phyloP scores from a whole-genome alignment of 2,797 vertebrate species.

The Silurus lanzhouensis region DNA sequence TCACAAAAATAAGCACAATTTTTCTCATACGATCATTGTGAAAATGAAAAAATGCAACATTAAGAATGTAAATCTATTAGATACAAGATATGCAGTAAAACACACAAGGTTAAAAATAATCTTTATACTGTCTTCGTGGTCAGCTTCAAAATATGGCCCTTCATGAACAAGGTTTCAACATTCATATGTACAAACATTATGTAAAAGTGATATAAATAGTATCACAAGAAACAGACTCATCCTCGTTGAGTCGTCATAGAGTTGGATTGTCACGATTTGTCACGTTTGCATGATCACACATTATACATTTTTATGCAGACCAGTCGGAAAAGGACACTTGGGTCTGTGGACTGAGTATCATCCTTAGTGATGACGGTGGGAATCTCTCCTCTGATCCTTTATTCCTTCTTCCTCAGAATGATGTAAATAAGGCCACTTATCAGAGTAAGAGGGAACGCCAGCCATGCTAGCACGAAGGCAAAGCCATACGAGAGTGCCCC shows the following conservation, averaged over 20 bases:
- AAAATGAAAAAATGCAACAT: constrained; percentile 35
- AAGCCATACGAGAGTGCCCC: constrained; percentile 80
- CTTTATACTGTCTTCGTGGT: constrained; percentile 41
- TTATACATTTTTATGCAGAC: constrained; percentile 48
- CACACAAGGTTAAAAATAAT: constrained; percentile 41
- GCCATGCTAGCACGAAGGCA: constrained; percentile 92
- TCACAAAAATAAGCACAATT: constrained; percentile 54
- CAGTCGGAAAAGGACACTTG: constrained; percentile 38
- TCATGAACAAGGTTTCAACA: constrained; percentile 59
- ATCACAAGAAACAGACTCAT: constrained; percentile 79
- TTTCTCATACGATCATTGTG: constrained; percentile 21
- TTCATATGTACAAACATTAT: constrained; percentile 80
- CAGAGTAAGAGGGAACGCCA: constrained; percentile 89
- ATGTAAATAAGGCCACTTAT: constrained; percentile 91
- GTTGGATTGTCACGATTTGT: constrained; percentile 60
- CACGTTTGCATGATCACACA: constrained; percentile 51
- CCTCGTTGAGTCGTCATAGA: constrained; percentile 67
- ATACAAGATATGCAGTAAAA: constrained; percentile 45
- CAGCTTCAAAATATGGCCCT: constrained; percentile 44
- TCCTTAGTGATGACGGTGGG: constrained; percentile 41
- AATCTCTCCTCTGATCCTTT: constrained; percentile 55
- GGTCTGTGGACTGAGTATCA: constrained; percentile 47
- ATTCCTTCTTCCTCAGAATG: constrained; percentile 93
- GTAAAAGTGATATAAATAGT: constrained; percentile 82
- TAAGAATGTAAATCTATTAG: constrained; percentile 45